Evolutionary conservation across 2,888 invertebrate genomes (phyloP), one percentile per base, ranked within the genome.

Genomic region (Hypomecis punctinalis): DNA sequence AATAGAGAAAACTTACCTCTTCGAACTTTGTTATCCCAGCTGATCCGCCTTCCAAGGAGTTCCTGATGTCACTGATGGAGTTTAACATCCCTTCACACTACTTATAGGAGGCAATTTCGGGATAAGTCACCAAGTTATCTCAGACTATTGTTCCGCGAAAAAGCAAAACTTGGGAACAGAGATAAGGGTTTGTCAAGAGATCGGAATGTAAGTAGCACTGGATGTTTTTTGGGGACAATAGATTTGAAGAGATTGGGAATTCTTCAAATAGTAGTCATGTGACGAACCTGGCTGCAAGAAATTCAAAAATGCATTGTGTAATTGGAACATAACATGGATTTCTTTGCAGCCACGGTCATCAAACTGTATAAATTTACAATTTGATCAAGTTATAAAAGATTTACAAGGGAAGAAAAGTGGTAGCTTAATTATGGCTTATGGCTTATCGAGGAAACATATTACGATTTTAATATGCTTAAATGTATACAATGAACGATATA

Each of bases 161-260:
- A 84, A 81, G 75, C 67, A 46, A 53, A 6, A 52, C 61, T 53
- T 10, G 37, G 43, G 53, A 46, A 43, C 37, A 5, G 49, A 66
- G 81, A 83, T 82, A 88, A 81, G 76, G 73, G 76, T 81, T 85
- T 72, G 86, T 90, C 86, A 89, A 85, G 81, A 55, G 75, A 68
- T 83, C 69, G 89, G 90, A 88, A 91, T 66, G 47, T 89, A 23
- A 11, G 77, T 69, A 23, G 56, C 47, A 54, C 7, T 5, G 11
- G 11, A 9, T 54, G 10, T 49, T 61, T 61, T 43, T 40, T 37
- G 40, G 39, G 46, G 6, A 56, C 53, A 60, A 56, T 58, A 35
- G 42, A 40, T 48, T 52, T 43, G 11, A n/a, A 33, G 42, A 37
- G 10, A 33, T 48, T 42, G 11, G 33, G 39, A 66, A 53, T 61